Evolutionary conservation across 2,888 invertebrate species (phyloP), one percentile per base, ranked within the genome.

Genomic region (Orthonevra nobilis): DNA sequence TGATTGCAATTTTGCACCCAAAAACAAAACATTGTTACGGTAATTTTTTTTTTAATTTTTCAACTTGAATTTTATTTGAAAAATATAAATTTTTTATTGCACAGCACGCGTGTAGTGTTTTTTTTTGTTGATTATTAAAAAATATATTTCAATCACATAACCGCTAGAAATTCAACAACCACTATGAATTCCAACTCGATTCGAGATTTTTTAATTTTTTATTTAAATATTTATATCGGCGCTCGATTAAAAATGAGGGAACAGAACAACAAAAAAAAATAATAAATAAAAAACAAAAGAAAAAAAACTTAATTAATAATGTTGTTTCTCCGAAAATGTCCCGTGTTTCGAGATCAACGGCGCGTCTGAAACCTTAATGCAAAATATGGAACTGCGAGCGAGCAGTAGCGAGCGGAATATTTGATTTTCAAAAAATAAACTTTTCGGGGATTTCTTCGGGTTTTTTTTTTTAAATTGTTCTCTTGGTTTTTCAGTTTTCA

Each of bases 1-100:
- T 61, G 61, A 63, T 61, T 68, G 68, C 68, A 68, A 61, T 38
- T 54, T 46, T 75, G 69, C 19, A 61, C 28, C 74, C 74, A 69
- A 63, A 75, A 69, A 32, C 69, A 75, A 50, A 69, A 75, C 74
- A 75, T 74, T 52, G 5, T 30, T 32, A 23, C 5, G n/a, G n/a
- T 23, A 23, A 10, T 48, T 9, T 2, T 38, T 38, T 38, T 3
- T 10, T 40, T n/a, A n/a, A n/a, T n/a, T n/a, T n/a, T n/a, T n/a
- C n/a, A 38, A 20, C 46, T 12, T 36, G 15, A 34, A 23, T 2
- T 28, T 10, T 6, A 42, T 20, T 28, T 20, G n/a, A 7, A 28
- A 28, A n/a, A n/a, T n/a, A n/a, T n/a, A n/a, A n/a, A n/a, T n/a
- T n/a, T 20, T 19, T 6, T 17, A 40, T 15, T 44, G 32, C 42